A percentile compares a stretch with the other conserved stretches of the same genome.
phyloP scores from a whole-genome alignment of 2,113 vertebrate genomes.

The Lipophrys pholis region DNA sequence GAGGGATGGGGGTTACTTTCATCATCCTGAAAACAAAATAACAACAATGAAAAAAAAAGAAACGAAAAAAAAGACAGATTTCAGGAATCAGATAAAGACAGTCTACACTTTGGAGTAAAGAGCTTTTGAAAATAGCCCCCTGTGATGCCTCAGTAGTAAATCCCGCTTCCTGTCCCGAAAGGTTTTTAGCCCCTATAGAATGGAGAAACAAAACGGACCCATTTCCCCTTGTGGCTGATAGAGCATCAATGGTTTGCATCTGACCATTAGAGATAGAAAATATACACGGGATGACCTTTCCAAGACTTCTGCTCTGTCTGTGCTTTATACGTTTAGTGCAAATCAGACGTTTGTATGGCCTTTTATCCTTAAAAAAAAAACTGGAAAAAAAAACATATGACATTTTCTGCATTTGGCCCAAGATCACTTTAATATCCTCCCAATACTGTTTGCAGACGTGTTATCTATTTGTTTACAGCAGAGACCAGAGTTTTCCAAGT shows the following conservation, averaged over 20 bases:
- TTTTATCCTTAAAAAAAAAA: too few relatives aligned
- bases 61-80: not conserved
- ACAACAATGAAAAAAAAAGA: not conserved
- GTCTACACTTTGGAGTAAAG: conserved; percentile 84
- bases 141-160: conserved; percentile 62
- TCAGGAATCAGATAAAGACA: conserved; percentile 51
- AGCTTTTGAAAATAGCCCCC: conserved; percentile 86
- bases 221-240: conserved; percentile 1
- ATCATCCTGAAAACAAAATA: conserved; percentile 56
- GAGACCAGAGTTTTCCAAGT: conserved; percentile 1
- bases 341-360: too few relatives aligned
- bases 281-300: not conserved
- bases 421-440: too few relatives aligned
- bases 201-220: not conserved
- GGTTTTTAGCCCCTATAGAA: not conserved
- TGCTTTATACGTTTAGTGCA: too few relatives aligned
- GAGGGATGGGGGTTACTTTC: conserved; percentile 85
- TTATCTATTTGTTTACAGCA: conserved; percentile 33
- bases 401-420: too few relatives aligned
- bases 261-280: conserved; percentile 34
- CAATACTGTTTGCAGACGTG: not conserved
- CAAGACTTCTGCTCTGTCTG: not conserved
- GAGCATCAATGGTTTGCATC: conserved; percentile 15
- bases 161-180: conserved; percentile 40
- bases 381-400: too few relatives aligned